These are phyloP conservation scores for Clarias laeviceps DNA, from an alignment of 2,797 vertebrate genomes.

Conservation along the genomic window DNA sequence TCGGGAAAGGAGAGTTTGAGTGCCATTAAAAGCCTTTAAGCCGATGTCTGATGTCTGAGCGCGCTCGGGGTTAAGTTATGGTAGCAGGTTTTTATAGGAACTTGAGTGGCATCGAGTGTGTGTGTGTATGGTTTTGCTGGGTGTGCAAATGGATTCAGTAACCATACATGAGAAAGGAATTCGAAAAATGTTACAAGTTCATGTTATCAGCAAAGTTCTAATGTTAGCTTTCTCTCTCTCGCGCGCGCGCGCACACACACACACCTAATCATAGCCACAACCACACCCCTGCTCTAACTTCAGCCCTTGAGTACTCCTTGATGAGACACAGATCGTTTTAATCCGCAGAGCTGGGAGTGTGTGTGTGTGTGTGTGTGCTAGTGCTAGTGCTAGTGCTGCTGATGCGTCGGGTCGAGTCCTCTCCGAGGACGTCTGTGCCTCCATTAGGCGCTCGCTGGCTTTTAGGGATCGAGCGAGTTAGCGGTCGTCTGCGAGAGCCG, in stretches of 20 bases:
- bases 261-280: background rate
- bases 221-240: background rate
- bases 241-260: background rate
- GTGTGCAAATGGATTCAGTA: background rate
- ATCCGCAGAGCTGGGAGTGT: background rate
- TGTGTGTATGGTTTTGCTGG: background rate
- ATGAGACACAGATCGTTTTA: slow-evolving; percentile 7
- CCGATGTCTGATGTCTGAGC: slow-evolving; percentile 25
- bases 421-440: slow-evolving; percentile 29
- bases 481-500: slow-evolving; percentile 10
- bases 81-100: slow-evolving; percentile 19
- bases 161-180: background rate
- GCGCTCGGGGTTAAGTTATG: background rate
- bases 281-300: background rate
- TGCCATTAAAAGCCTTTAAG: slow-evolving; percentile 20
- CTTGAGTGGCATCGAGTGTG: background rate
- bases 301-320: background rate
- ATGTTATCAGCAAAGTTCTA: background rate
- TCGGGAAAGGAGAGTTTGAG: slow-evolving; percentile 27
- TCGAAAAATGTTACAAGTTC: slow-evolving; percentile 6
- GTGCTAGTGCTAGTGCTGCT: slow-evolving; percentile 12
- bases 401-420: slow-evolving; percentile 32
- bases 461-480: slow-evolving; percentile 24
- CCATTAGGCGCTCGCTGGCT: slow-evolving; percentile 39
- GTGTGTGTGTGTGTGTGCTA: slow-evolving; percentile 11